Evolutionary conservation across 2,797 vertebrate species (phyloP).

Genomic region (Morus bassanus): DNA sequence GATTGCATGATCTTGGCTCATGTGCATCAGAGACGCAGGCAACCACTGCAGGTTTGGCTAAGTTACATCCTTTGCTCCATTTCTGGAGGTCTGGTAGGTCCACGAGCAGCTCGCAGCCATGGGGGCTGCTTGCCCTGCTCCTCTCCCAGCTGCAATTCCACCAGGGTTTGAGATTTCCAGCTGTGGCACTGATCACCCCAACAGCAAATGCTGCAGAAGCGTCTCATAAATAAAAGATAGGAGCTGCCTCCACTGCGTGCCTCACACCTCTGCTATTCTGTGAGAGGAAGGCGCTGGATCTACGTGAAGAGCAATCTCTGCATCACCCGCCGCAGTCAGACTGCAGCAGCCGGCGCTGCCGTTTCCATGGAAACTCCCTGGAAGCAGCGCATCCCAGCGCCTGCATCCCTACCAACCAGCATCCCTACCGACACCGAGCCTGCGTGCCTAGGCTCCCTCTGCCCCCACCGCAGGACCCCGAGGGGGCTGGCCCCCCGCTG

Average conservation of each 20-base stretch:
- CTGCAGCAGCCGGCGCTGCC: neutral
- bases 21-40: neutral
- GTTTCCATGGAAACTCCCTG: neutral
- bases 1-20: too few relatives aligned
- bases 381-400: neutral
- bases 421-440: neutral
- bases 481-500: neutral
- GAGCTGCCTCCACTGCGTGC: neutral
- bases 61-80: neutral
- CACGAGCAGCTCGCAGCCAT: neutral
- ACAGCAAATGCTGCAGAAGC: neutral
- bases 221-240: neutral
- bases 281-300: neutral
- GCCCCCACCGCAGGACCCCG: fast-evolving
- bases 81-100: neutral
- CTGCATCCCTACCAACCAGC: neutral
- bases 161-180: neutral
- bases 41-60: too few relatives aligned
- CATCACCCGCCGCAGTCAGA: neutral
- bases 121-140: neutral
- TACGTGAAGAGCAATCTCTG: neutral
- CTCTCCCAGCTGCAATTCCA: neutral
- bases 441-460: neutral
- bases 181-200: neutral
- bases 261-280: neutral